Evolutionary conservation across 1,140 invertebrate genomes (phyloP).

Genomic region (Tenebrio molitor): DNA sequence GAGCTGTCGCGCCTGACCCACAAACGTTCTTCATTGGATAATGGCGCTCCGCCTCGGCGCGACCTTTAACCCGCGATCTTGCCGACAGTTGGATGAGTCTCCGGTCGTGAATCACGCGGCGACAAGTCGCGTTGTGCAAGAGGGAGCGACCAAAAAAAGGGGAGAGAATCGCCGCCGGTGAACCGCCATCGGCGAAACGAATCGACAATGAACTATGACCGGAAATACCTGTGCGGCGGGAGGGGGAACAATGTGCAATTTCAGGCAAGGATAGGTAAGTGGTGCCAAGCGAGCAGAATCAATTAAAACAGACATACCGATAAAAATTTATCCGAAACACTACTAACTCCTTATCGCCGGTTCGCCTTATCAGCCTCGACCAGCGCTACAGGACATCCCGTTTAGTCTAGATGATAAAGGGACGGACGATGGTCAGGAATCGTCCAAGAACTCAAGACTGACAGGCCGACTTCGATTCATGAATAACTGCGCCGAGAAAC

Average conservation of each 20-base stretch:
- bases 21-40: conserved; percentile 41
- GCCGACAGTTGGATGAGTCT: conserved; percentile 39
- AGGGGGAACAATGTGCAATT: conserved; percentile 42
- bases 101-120: conserved; percentile 22
- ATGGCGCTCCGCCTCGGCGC: conserved; percentile 28
- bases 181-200: conserved; percentile 33
- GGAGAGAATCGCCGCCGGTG: conserved; percentile 3
- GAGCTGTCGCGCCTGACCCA: too few species aligned
- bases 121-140: conserved; percentile 21
- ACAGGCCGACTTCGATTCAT: conserved; percentile 1
- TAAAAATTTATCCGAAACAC: conserved; percentile 38
- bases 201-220: conserved; percentile 46
- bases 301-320: conserved; percentile 45
- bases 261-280: conserved; percentile 45
- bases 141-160: conserved; percentile 18
- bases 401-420: conserved; percentile 28
- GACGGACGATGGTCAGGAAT: conserved; percentile 17
- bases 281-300: conserved; percentile 29
- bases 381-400: conserved; percentile 52
- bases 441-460: conserved; percentile 10
- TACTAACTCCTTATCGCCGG: conserved; percentile 45
- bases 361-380: conserved; percentile 47
- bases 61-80: conserved; percentile 42
- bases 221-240: conserved; percentile 31
- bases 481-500: conserved; percentile 21